Percentiles rank a stretch among this genome's conserved stretches.
These are phyloP conservation scores for Lycaon pictus DNA, from an alignment of 2,113 vertebrate genomes.

Conservation along the genomic window DNA sequence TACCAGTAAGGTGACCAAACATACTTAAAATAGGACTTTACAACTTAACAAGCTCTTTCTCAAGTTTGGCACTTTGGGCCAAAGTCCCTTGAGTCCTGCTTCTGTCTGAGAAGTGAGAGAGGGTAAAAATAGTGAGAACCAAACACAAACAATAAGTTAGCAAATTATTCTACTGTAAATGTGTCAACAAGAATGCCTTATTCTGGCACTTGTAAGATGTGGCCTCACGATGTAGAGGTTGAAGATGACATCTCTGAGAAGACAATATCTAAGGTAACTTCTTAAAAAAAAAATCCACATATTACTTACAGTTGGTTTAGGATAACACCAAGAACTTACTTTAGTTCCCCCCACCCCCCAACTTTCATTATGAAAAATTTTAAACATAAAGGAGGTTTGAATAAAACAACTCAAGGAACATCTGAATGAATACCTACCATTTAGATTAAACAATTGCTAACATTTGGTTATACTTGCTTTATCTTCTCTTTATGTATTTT, in stretches of 20 bases:
- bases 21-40: neutral
- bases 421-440: neutral
- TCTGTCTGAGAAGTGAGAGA: neutral
- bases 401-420: neutral
- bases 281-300: neutral
- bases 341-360: neutral
- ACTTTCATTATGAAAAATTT: neutral
- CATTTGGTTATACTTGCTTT: slow-evolving; percentile 20
- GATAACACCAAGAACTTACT: neutral
- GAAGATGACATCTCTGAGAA: neutral
- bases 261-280: neutral
- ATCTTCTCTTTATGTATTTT: neutral
- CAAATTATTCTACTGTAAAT: neutral
- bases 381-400: neutral
- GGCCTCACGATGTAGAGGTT: neutral
- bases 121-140: neutral
- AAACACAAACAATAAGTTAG: neutral
- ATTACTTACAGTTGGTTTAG: neutral
- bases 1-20: neutral
- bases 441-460: neutral
- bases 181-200: neutral
- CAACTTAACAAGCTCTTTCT: neutral
- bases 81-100: neutral
- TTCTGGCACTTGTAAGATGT: neutral
- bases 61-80: neutral